Evolutionary conservation across 2,888 invertebrate species (phyloP), one percentile per base, ranked within the genome.

Genomic region (Lomographa bimaculata): DNA sequence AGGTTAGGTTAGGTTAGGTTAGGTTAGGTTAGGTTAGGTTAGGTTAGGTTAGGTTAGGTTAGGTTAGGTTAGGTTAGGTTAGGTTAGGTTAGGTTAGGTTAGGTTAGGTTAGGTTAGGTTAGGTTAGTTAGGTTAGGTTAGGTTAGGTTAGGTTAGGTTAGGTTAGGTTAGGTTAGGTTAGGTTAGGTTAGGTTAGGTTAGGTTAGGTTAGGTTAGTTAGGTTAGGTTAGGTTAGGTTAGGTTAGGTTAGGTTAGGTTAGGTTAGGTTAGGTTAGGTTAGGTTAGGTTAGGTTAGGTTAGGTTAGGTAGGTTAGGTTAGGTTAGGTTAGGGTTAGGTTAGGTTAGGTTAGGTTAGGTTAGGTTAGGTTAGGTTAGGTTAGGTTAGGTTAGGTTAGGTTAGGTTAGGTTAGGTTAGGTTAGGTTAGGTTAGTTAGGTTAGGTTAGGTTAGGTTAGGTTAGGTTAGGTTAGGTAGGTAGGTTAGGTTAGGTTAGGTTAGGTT

Each of bases 401-500:
- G 25, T 25, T 25, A 25, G 25, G 18, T 29, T 29, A 18, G 19
- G 19, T 19, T 19, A 29, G 18, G 19, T 29, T 29, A 19, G 29
- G 19, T 20, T 20, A 20, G 20, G 20, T 20, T 20, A 12, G 27
- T 12, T 9, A 12, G n/a, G 10, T 3, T 14, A 8, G 10, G n/a
- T 11, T 14, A 34, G 23, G 23, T 23, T 10, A 10, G 23, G 23
- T 9, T 9, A 36, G 32, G 35, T 33, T 40, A 34, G 34, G 40
- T 34, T 35, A 29, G 41, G 46, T 46, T 46, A 36, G 45, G 39
- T 40, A 40, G 46, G 8, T 41, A 37, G 37, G 40, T 33, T 46
- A 37, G 34, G 41, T 36, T 40, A 28, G 34, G 46, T 41, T 46
- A 41, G 41, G 46, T 41, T 46, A 41, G 38, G 46, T 41, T 46